phyloP scores from a whole-genome alignment of 2,113 vertebrate genomes.

The Chelonoidis abingdonii region DNA sequence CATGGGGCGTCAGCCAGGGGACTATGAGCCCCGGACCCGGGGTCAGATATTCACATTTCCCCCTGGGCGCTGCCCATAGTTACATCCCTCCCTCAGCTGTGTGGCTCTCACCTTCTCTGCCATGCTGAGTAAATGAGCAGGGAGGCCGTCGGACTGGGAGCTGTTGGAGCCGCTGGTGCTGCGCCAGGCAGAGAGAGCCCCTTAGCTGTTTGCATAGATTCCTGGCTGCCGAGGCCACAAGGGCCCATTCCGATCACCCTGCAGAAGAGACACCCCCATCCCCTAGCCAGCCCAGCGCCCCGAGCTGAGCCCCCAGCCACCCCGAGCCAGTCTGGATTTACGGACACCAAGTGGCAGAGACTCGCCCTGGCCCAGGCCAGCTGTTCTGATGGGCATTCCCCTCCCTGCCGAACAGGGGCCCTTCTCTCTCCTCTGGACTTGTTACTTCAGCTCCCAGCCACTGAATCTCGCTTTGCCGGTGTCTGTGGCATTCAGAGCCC shows the following conservation, averaged over 20 bases:
- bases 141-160: conserved; percentile 85
- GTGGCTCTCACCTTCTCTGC: conserved; percentile 47
- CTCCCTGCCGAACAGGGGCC: neutral
- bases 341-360: neutral
- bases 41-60: no score
- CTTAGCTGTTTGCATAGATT: neutral
- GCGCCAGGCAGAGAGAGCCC: conserved; percentile 9
- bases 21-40: no score
- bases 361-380: neutral
- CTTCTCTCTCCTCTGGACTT: neutral
- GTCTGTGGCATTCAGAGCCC: neutral
- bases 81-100: neutral
- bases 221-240: neutral
- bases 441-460: neutral
- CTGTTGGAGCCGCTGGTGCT: conserved; percentile 94
- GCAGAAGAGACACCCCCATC: neutral
- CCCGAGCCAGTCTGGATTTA: neutral
- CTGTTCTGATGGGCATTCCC: neutral
- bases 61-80: neutral
- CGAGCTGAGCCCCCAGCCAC: no score
- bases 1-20: no score
- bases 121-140: conserved; percentile 73
- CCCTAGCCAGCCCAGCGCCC: neutral
- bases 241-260: neutral
- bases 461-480: neutral